Conservation (phyloP, 2,888 invertebrate genomes). For the Pristionchus maxplancki region DNA sequence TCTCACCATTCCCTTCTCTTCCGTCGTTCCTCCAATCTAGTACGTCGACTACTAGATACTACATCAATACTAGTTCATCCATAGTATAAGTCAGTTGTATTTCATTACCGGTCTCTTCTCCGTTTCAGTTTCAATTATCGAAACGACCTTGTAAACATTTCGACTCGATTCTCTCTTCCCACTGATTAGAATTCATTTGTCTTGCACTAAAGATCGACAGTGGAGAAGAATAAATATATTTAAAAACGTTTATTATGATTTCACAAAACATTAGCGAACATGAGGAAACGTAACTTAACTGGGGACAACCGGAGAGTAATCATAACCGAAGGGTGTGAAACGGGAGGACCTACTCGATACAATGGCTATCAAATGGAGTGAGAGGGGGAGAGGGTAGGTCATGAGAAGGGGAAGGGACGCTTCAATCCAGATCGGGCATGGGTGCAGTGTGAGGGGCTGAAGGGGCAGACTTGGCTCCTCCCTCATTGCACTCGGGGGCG, state of each 20-base stretch:
- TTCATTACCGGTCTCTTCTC: conserved; percentile 24
- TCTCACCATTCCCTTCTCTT: conserved; percentile 1
- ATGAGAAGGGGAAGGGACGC: background rate
- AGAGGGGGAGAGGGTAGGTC: background rate
- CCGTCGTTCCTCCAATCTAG: conserved; percentile 20
- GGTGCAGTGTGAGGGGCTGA: conserved; percentile 7
- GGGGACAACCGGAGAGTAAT: conserved; percentile 31
- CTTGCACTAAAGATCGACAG: background rate
- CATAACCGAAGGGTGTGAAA: conserved; percentile 24
- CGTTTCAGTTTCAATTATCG: conserved; percentile 30
- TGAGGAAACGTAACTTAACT: conserved; percentile 27
- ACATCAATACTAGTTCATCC: conserved; percentile 30
- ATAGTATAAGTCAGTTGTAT: conserved; percentile 15
- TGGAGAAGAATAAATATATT: conserved; percentile 39
- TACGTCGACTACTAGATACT: conserved; percentile 12
- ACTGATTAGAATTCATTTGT: background rate
- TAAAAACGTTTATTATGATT: background rate
- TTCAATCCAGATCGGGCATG: conserved; percentile 45
- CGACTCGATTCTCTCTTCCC: conserved; percentile 30
- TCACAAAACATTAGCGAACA: background rate
- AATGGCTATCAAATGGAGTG: too few species aligned
- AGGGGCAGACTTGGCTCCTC: background rate
- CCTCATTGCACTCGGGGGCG: background rate
- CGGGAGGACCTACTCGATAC: background rate
- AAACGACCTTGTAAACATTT: conserved; percentile 39